Conservation (phyloP, 2,888 invertebrate genomes). For the Tinea trinotella region DNA sequence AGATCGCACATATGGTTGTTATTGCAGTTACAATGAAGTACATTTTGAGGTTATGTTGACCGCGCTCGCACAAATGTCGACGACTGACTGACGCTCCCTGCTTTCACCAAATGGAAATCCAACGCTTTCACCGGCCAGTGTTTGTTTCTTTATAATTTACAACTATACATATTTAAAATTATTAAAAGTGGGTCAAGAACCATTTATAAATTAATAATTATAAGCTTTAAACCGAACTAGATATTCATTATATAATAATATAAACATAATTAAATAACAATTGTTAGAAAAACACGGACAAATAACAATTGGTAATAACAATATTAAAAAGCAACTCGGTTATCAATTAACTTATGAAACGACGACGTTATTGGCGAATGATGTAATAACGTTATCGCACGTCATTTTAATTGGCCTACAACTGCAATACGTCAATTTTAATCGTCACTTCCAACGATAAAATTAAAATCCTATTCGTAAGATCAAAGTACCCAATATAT, state of each 20-base stretch:
- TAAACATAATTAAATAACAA: no score
- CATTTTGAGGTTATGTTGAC: slow-evolving; percentile 53
- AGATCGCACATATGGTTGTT: slow-evolving; percentile 30
- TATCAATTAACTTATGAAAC: no score
- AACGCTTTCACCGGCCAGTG: slow-evolving; percentile 55
- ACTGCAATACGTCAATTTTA: not conserved
- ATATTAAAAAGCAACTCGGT: no score
- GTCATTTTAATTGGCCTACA: not conserved
- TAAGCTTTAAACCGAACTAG: no score
- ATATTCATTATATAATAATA: no score
- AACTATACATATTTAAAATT: not conserved
- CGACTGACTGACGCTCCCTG: slow-evolving; percentile 33
- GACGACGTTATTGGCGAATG: not conserved
- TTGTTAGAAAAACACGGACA: no score
- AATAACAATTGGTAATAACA: no score
- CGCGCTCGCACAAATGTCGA: slow-evolving; percentile 36
- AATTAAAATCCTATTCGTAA: no score
- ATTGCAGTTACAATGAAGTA: slow-evolving; percentile 34
- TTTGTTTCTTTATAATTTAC: slow-evolving; percentile 29
- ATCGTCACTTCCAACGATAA: no score
- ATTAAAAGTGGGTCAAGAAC: not conserved
- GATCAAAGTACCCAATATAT: no score
- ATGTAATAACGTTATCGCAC: not conserved
- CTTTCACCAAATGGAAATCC: slow-evolving; percentile 50
- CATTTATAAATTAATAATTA: no score